Evolutionary conservation across 2,797 vertebrate species (phyloP), one percentile per base, ranked within the genome.

Genomic region (Eleutherodactylus coqui): DNA sequence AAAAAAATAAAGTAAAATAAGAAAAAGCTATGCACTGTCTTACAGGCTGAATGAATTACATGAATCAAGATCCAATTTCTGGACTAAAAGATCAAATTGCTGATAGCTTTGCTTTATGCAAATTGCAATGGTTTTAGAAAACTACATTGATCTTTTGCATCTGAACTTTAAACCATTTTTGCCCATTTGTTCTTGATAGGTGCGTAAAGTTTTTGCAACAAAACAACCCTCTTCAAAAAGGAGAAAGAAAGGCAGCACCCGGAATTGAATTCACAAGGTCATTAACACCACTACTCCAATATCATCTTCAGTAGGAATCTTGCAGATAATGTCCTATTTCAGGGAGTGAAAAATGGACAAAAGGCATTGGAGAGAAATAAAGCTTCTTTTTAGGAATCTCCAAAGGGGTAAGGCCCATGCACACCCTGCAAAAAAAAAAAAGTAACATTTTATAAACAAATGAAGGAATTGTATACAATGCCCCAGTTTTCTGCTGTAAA

Each of bases 331-430:
- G 27, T 87, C 86, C n/a, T 27, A 34, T 86, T 75, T 81, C 77
- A 21, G 29, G 75, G 49, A 70, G 75, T 72, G 21, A 64, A 24
- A 83, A 83, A 60, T 79, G 75, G 49, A 70, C 36, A 83, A 62
- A 77, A 67, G 58, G 80, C 67, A 85, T 60, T 79, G 36, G 62
- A 60, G 73, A 69, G 72, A 29, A 83, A 86, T 21, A 83, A 43
- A 76, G 62, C 75, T 79, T 36, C 86, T 83, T 82, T n/a, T 86
- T 87, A 87, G 51, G 86, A 87, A 29, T 87, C 81, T 83, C 86
- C 86, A 83, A 79, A 87, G 19, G 86, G 81, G 34, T 87, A 87
- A 87, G 86, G 60, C 75, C 86, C 85, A n/a, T 87, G 85, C 80
- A 87, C 75, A 83, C 80, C 77, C 85, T 87, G 75, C 19, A 76